Conservation (phyloP, 2,888 invertebrate species). For the Hirudinaria manillensis region DNA sequence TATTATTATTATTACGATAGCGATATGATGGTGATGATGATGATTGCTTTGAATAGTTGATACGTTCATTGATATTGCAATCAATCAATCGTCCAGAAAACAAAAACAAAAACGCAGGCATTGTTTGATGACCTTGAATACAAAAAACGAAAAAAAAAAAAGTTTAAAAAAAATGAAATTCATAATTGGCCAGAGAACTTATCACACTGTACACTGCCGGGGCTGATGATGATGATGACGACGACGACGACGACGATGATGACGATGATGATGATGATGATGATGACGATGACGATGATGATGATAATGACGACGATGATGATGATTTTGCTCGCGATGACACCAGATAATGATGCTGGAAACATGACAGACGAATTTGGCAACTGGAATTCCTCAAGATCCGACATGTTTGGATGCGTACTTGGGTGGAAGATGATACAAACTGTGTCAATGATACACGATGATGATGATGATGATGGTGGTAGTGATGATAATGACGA, state of each 20-base stretch:
- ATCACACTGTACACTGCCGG: no score
- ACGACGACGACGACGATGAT: neutral
- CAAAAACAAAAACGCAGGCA: neutral
- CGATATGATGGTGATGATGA: no score
- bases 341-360: neutral
- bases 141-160: neutral
- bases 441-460: neutral
- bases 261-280: neutral
- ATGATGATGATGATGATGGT: conserved; percentile 12
- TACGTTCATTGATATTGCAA: no score
- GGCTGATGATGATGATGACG: neutral
- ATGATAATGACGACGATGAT: neutral
- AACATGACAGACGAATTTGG: no score
- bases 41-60: no score
- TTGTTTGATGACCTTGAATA: neutral
- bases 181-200: no score
- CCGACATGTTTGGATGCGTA: no score
- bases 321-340: neutral
- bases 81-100: no score
- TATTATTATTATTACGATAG: no score
- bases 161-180: neutral
- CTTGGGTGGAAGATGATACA: neutral
- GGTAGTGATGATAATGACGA: neutral
- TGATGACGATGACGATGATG: neutral
- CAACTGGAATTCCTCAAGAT: no score